Percentiles rank a stretch among this genome's conserved stretches.
phyloP scores from a whole-genome alignment of 1,140 invertebrate species.

The Brachionus plicatilis region DNA sequence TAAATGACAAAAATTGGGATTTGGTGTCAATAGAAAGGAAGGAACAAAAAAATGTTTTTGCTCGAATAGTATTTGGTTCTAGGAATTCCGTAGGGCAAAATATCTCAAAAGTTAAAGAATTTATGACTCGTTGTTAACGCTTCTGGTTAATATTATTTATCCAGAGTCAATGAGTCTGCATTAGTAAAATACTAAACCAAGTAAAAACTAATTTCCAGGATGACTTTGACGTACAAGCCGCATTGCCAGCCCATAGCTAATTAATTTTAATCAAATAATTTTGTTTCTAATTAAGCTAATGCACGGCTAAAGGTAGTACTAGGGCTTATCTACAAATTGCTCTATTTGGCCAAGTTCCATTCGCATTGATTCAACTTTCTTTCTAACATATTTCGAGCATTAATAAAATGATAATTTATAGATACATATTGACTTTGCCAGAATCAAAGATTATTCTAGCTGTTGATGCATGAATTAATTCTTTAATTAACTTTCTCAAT shows the following conservation, averaged over 20 bases:
- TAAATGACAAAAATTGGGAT: neutral
- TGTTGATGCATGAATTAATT: constrained; percentile 40
- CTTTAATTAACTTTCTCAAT: constrained; percentile 29
- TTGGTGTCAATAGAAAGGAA: neutral
- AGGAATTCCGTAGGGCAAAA: neutral
- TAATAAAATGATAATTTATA: constrained; percentile 38
- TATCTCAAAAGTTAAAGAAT: neutral
- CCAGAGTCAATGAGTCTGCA: neutral
- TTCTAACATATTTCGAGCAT: constrained; percentile 27
- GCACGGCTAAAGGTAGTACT: neutral
- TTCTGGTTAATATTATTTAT: neutral
- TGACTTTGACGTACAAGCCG: neutral
- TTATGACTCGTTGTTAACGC: neutral
- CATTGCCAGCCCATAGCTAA: constrained; percentile 2
- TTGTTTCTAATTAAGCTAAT: constrained; percentile 13
- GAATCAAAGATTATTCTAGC: constrained; percentile 3
- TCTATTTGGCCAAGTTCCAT: neutral
- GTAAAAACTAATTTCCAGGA: neutral
- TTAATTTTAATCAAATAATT: constrained; percentile 14
- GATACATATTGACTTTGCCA: constrained; percentile 6
- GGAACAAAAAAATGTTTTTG: neutral
- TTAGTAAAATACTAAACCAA: neutral
- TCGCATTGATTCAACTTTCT: neutral
- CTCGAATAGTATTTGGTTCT: neutral
- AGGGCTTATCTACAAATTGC: neutral